Conservation (phyloP, 2,888 invertebrate genomes). For the Lasioglossum lativentre region DNA sequence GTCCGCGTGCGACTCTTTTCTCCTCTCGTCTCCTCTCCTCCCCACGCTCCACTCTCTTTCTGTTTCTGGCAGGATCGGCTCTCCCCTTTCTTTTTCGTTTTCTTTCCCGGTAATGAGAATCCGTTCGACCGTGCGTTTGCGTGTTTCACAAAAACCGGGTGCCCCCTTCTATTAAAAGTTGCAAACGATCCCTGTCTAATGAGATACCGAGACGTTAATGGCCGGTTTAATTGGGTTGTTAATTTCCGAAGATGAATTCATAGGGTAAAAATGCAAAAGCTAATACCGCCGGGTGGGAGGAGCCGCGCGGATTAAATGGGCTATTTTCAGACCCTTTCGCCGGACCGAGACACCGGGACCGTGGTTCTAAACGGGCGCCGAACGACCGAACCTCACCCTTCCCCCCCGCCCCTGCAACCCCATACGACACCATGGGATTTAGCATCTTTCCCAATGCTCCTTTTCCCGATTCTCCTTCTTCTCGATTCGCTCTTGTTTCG, state of each 20-base stretch:
- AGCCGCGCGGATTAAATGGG: slow-evolving; percentile 76
- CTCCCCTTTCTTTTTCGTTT: neutral
- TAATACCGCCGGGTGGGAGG: slow-evolving; percentile 77
- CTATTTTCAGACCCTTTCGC: slow-evolving; percentile 74
- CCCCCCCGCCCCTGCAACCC: slow-evolving; percentile 19
- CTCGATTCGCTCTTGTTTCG: neutral
- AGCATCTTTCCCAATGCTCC: neutral
- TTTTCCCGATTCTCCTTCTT: neutral
- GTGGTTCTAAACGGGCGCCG: slow-evolving; percentile 51
- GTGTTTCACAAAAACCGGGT: slow-evolving; percentile 71
- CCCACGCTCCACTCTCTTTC: neutral
- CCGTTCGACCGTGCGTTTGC: slow-evolving; percentile 44
- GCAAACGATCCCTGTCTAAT: slow-evolving; percentile 78
- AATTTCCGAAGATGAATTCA: slow-evolving; percentile 83
- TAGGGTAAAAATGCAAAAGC: slow-evolving; percentile 81
- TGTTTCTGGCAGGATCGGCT: neutral
- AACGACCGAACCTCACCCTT: slow-evolving; percentile 34
- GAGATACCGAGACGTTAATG: slow-evolving; percentile 83
- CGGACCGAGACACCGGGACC: slow-evolving; percentile 36
- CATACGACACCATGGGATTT: slow-evolving; percentile 18
- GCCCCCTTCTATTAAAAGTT: slow-evolving; percentile 78
- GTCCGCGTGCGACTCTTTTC: slow-evolving; percentile 6
- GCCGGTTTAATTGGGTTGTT: slow-evolving; percentile 83
- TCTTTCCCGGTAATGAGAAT: slow-evolving; percentile 67
- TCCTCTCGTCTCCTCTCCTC: neutral